These are phyloP conservation scores for Akabosia matsudoensis DNA, from an alignment of 1,140 invertebrate species.

Conservation along the genomic window DNA sequence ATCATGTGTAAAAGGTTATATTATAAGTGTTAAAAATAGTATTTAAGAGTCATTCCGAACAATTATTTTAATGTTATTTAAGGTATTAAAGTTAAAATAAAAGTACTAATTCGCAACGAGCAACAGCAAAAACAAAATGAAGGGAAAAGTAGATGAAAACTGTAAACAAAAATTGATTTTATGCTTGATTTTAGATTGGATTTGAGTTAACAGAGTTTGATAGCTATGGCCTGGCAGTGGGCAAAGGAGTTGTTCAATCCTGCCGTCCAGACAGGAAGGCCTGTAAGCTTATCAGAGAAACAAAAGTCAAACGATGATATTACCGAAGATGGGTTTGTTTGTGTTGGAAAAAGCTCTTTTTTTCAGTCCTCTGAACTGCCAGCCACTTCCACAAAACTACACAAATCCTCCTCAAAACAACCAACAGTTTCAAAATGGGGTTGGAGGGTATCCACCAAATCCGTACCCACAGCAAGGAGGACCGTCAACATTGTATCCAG, in stretches of 20 bases:
- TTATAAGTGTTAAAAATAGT: too few species aligned
- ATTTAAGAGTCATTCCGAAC: too few species aligned
- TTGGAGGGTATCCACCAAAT: too few species aligned
- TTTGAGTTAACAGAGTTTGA: too few species aligned
- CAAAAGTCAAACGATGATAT: conserved; percentile 27
- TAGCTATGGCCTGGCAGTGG: too few species aligned
- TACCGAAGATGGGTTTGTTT: conserved; percentile 39
- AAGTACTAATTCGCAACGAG: background rate
- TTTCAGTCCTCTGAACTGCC: conserved; percentile 18
- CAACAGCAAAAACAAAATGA: background rate
- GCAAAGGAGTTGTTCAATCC: conserved; percentile 18
- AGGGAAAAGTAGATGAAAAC: background rate
- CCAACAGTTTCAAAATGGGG: background rate
- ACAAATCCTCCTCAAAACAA: background rate
- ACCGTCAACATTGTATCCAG: conserved; percentile 2
- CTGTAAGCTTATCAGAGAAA: conserved; percentile 1
- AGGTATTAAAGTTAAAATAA: too few species aligned
- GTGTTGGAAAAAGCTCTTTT: conserved; percentile 39
- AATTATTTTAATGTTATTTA: too few species aligned
- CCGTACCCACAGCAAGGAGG: background rate
- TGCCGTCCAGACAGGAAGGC: conserved; percentile 4
- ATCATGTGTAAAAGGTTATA: too few species aligned
- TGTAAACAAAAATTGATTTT: background rate
- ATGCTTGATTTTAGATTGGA: too few species aligned
- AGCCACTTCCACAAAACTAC: background rate